Evolutionary conservation across 2,888 invertebrate genomes (phyloP), one percentile per base, ranked within the genome.

Genomic region (Lasioglossum figueresi): DNA sequence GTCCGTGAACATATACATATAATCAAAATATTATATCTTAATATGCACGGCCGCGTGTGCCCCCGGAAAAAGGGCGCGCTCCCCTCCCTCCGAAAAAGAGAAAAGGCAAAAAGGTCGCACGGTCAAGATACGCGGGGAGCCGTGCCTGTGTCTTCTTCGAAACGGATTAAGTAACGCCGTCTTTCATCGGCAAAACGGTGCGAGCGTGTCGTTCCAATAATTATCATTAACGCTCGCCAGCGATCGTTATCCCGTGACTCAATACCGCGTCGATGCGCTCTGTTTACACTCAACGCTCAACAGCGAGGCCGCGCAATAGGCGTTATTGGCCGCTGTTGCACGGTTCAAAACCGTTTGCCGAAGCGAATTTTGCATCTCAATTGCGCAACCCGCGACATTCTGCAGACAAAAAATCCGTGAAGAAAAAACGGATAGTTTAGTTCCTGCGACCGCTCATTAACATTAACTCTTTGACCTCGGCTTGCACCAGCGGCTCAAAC

Each of bases 221-320:
- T 81, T 79, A 85, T 77, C 70, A 70, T 82, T 81, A 73, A 79
- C 85, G 75, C 16, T 40, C n/a, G 19, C 68, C 34, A 63, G 43
- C 71, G 79, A 85, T 85, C 81, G 34, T 85, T 85, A 87, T 71
- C 63, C 79, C 34, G 27, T 79, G 78, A 83, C 78, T 85, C 89
- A 77, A 88, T 81, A 68, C 59, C n/a, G 74, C 73, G 48, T 74
- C 88, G 88, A 89, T 88, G 80, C 83, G 88, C 88, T 89, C 88
- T 89, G 87, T 88, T 89, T 89, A 70, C 81, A 83, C 70, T 31
- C 31, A 68, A 56, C 56, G 56, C 70, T 31, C n/a, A 76, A 89
- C 74, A 89, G 76, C 73, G 73, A 77, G 31, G 31, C 59, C 14
- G 59, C 14, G 59, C 80, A 85, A 88, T 72, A 72, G 88, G 56